Percentiles rank a stretch among this genome's conserved stretches.
phyloP scores from a whole-genome alignment of 2,888 invertebrate genomes.

The Chaetoderma sp. region DNA sequence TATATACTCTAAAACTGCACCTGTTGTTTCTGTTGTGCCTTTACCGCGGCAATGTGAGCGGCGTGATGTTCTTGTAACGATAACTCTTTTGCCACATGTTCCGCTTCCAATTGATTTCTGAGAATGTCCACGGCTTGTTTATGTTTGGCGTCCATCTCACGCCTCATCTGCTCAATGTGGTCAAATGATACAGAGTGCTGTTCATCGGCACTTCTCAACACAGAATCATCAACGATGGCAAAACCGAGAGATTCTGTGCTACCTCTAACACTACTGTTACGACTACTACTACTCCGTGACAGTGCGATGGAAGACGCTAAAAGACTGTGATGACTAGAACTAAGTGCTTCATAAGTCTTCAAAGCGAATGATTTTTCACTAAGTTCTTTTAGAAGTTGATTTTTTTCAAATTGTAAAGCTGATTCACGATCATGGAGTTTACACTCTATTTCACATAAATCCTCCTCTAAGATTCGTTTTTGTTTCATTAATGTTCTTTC shows the following conservation, averaged over 20 bases:
- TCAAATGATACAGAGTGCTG: slow-evolving; percentile 25
- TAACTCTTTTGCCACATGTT: slow-evolving; percentile 39
- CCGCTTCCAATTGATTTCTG: slow-evolving; percentile 44
- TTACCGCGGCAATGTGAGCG: slow-evolving; percentile 19
- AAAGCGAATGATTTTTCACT: slow-evolving; percentile 27
- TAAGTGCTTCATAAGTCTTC: neutral
- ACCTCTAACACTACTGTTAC: neutral
- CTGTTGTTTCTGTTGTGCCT: slow-evolving; percentile 31
- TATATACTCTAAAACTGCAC: too few relatives aligned
- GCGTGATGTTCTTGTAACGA: slow-evolving; percentile 37
- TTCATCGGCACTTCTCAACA: too few relatives aligned
- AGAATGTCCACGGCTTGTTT: slow-evolving; percentile 50
- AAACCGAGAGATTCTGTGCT: too few relatives aligned
- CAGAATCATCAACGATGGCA: too few relatives aligned
- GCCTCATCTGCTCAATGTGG: slow-evolving; percentile 38
- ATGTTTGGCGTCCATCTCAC: slow-evolving; percentile 44
- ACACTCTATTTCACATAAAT: slow-evolving; percentile 52
- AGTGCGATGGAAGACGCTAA: neutral
- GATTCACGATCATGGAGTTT: slow-evolving; percentile 53
- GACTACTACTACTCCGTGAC: neutral
- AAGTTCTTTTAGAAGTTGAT: slow-evolving; percentile 45
- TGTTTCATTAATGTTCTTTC: slow-evolving; percentile 57
- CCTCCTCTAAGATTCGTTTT: slow-evolving; percentile 55
- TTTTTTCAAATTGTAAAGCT: slow-evolving; percentile 51
- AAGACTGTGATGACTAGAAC: neutral